Evolutionary conservation across 1,140 invertebrate genomes (phyloP).

Genomic region (Conus betulinus): DNA sequence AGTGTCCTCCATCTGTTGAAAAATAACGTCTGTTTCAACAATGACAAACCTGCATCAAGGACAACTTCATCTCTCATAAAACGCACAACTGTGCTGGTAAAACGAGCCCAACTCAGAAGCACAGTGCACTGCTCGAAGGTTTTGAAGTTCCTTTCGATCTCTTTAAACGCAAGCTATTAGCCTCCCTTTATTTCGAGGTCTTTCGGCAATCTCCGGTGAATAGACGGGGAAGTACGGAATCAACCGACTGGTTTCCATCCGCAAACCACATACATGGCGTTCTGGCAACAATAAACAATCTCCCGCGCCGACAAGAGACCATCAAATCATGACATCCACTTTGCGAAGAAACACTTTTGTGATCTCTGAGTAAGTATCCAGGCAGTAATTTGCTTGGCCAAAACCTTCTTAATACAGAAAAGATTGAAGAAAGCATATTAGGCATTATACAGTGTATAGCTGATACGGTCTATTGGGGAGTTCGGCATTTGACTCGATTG

Average conservation of each 20-base stretch:
- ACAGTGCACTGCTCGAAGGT: no score
- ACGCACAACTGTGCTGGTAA: no score
- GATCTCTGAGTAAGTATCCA: slow-evolving; percentile 50
- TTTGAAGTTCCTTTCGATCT: no score
- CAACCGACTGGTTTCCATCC: slow-evolving; percentile 17
- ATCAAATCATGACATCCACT: slow-evolving; percentile 40
- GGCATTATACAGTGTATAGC: no score
- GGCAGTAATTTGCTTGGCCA: not conserved
- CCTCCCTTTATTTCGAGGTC: not conserved
- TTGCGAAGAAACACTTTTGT: slow-evolving; percentile 50
- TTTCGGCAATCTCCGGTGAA: not conserved
- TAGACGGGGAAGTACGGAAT: not conserved
- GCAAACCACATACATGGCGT: slow-evolving; percentile 35
- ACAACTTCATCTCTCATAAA: not conserved
- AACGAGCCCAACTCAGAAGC: no score
- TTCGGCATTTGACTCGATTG: no score
- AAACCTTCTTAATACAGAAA: no score
- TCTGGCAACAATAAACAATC: slow-evolving; percentile 39
- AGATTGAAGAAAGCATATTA: no score
- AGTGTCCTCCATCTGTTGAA: no score
- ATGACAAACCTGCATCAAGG: not conserved
- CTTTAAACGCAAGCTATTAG: no score
- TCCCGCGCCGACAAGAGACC: not conserved
- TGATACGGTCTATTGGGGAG: no score
- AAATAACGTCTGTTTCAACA: not conserved